Base-by-base conservation (phyloP, 2,797 vertebrate genomes). In the Huso huso region DNA sequence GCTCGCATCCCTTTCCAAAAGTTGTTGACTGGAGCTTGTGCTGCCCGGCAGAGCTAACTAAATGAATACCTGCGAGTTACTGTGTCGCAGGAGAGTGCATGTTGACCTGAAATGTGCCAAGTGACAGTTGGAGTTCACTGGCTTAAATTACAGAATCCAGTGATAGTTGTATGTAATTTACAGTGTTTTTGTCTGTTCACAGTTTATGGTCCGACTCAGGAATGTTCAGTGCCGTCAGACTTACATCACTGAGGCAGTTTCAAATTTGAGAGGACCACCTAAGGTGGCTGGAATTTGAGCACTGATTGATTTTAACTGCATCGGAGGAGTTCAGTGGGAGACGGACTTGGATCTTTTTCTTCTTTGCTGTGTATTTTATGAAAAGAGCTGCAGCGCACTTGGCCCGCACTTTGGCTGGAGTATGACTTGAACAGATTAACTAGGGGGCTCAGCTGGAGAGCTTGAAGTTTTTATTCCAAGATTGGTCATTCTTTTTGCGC, bases 241-340 rank as follows among this genome's bases (percentile, higher is more conserved):
- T 65, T 64, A 66, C 70, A 67, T 69, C 79, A 77, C 74, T 77
- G 76, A 83, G 83, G 76, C 62, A 62, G 62, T 70, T 59, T 60
- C 49, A 48, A 62, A 51, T 62, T 69, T 57, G 69, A 68, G 60
- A 62, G 77, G 82, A 85, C 83, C 84, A 86, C 83, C 83, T 86
- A 84, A 80, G 81, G 82, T 82, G 83, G 62, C 76, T 83, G 85
- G 85, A 82, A 86, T 86, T 74, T 81, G 79, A 86, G 82, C 77
- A 83, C 82, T 87, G 87, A 88, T 87, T 82, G 85, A 88, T 88
- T 82, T 78, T 80, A 78, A 76, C 76, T 73, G 71, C 80, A 81
- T 83, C 79, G 76, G 74, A 77, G 81, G 84, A 79, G 81, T 61
- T 79, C 69, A 48, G 68, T 71, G 73, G 71, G 71, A 76, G 64